phyloP scores from a whole-genome alignment of 2,113 vertebrate genomes.

The Lophotis ruficrista region DNA sequence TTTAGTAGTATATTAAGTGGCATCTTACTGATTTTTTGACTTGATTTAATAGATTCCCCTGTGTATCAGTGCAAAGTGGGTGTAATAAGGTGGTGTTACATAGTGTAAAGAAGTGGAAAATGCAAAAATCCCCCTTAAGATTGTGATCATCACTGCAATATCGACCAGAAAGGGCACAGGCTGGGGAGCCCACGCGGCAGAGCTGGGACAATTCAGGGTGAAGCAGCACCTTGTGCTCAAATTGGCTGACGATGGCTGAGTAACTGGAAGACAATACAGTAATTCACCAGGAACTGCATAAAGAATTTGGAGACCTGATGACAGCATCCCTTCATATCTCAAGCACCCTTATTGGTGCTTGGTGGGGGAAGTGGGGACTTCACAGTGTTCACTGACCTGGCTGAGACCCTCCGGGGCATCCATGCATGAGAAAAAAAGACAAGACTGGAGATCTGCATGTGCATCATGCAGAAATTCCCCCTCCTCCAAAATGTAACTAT shows the following conservation, averaged over 20 bases:
- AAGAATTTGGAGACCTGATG: not conserved
- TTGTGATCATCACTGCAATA: not conserved
- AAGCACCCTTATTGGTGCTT: not conserved
- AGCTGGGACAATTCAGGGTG: not conserved
- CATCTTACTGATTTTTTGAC: accelerated
- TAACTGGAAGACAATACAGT: not conserved
- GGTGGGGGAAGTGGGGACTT: not conserved
- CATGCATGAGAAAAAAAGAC: not conserved
- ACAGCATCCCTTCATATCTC: not conserved
- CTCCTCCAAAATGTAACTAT: not conserved
- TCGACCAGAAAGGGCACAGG: not conserved
- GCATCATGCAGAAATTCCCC: not conserved
- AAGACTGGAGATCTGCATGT: not conserved
- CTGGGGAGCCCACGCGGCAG: not conserved
- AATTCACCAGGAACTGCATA: not conserved
- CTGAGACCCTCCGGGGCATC: not conserved
- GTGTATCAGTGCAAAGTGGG: not conserved
- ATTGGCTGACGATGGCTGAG: not conserved
- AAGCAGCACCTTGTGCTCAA: not conserved
- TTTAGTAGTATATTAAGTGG: not conserved
- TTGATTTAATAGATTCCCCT: not conserved
- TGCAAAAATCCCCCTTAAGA: not conserved
- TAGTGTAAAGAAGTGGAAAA: not conserved
- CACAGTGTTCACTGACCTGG: not conserved
- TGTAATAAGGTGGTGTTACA: not conserved